phyloP scores from a whole-genome alignment of 1,140 invertebrate species.

The Brachionus calyciflorus region DNA sequence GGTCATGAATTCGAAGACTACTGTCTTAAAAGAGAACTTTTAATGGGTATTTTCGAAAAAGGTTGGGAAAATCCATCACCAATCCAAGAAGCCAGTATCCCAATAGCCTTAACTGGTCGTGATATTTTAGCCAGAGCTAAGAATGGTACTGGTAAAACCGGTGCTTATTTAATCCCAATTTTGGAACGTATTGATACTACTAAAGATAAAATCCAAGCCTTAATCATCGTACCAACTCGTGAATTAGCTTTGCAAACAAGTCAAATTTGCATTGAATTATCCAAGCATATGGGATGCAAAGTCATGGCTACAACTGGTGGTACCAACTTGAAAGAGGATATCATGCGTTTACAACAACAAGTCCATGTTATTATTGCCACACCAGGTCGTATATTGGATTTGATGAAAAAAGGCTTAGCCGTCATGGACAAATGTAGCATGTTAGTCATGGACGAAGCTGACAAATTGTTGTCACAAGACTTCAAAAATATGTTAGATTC shows the following conservation, averaged over 20 bases:
- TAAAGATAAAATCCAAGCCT: conserved; percentile 73
- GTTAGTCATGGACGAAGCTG: conserved; percentile 96
- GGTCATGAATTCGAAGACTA: conserved; percentile 84
- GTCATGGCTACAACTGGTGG: conserved; percentile 99
- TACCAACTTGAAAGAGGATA: conserved; percentile 96
- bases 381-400: conserved; percentile 95
- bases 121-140: conserved; percentile 97
- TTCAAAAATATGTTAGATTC: conserved; percentile 98
- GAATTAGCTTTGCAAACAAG: conserved; percentile 98
- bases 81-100: conserved; percentile 87
- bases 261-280: conserved; percentile 97
- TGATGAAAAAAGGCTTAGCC: conserved; percentile 98
- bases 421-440: conserved; percentile 88
- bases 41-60: conserved; percentile 99
- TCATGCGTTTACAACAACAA: conserved; percentile 81
- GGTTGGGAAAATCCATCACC: conserved; percentile 99
- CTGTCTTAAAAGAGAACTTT: conserved; percentile 88
- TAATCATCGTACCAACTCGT: conserved; percentile 96
- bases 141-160: conserved; percentile 99
- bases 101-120: conserved; percentile 91
- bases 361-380: conserved; percentile 99
- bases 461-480: conserved; percentile 97
- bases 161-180: conserved; percentile 97
- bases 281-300: conserved; percentile 69
- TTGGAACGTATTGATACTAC: conserved; percentile 87